A percentile compares a stretch with the other conserved stretches of the same genome.
These are phyloP conservation scores for Chironomus riparius DNA, from an alignment of 2,888 invertebrate species.

Conservation along the genomic window DNA sequence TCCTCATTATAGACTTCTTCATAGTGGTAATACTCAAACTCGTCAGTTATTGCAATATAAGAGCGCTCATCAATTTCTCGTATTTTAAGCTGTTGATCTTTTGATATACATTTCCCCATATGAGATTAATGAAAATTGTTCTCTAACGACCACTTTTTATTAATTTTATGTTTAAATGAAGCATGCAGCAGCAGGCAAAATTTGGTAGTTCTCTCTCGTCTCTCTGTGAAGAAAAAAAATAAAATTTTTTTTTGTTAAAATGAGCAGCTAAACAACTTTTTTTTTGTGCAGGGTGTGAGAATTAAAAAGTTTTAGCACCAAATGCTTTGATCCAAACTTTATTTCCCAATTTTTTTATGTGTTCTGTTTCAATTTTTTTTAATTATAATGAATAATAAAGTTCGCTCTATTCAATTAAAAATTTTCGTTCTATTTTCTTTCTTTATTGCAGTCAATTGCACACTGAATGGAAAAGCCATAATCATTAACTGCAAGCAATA, in stretches of 20 bases:
- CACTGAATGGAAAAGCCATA: background rate
- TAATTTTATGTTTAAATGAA: no score
- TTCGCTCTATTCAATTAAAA: background rate
- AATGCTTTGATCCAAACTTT: background rate
- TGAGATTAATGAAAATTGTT: background rate
- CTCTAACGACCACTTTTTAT: background rate
- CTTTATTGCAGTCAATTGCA: background rate
- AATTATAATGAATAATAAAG: background rate
- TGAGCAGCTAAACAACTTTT: background rate
- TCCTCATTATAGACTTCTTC: background rate
- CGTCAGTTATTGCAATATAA: slow-evolving; percentile 27
- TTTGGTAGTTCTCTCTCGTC: no score
- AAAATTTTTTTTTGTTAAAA: background rate
- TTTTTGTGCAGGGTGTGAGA: background rate
- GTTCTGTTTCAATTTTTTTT: background rate
- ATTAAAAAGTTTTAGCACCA: background rate
- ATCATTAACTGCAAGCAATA: background rate
- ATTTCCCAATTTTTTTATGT: background rate
- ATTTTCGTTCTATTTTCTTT: background rate
- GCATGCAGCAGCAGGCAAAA: no score
- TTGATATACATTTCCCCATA: slow-evolving; percentile 44
- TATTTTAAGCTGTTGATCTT: slow-evolving; percentile 32
- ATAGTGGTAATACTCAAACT: slow-evolving; percentile 11
- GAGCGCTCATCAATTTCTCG: slow-evolving; percentile 19
- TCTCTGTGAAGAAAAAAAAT: no score